Conservation (phyloP, 2,797 vertebrate genomes). For the Lithobates sylvaticus region DNA sequence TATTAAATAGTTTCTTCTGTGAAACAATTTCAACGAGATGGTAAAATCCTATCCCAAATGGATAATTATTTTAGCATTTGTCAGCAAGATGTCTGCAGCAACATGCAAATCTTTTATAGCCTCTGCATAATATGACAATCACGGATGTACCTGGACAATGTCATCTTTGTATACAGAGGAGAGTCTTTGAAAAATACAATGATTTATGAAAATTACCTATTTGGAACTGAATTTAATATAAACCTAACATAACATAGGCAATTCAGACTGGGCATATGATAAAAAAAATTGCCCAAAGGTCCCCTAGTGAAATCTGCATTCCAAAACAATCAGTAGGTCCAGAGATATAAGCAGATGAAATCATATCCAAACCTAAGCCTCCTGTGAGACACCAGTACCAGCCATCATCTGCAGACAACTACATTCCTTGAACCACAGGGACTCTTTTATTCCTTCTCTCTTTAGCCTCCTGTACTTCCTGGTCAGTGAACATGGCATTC, state of each 20-base stretch:
- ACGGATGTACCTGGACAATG: slow-evolving; percentile 60
- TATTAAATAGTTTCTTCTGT: slow-evolving; percentile 73
- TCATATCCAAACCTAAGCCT: no score
- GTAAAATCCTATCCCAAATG: slow-evolving; percentile 78
- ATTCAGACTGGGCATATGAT: neutral
- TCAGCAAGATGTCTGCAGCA: slow-evolving; percentile 78
- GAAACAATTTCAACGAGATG: slow-evolving; percentile 77
- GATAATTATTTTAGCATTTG: slow-evolving; percentile 78
- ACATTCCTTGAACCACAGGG: no score
- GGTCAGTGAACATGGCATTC: no score
- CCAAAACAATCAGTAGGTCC: no score
- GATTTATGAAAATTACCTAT: slow-evolving; percentile 34
- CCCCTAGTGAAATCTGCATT: no score
- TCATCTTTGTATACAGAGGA: slow-evolving; percentile 26
- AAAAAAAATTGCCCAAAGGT: neutral
- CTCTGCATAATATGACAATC: slow-evolving; percentile 61
- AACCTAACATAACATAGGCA: neutral
- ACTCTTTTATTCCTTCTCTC: no score
- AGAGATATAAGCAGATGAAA: no score
- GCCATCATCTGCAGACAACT: no score
- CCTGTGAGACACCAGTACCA: no score
- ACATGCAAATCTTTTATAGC: slow-evolving; percentile 74
- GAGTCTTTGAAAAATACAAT: slow-evolving; percentile 2
- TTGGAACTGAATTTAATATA: neutral
- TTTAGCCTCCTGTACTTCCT: no score